Base-by-base conservation (phyloP, 1,140 invertebrate species). In the Drosophila saltans region DNA sequence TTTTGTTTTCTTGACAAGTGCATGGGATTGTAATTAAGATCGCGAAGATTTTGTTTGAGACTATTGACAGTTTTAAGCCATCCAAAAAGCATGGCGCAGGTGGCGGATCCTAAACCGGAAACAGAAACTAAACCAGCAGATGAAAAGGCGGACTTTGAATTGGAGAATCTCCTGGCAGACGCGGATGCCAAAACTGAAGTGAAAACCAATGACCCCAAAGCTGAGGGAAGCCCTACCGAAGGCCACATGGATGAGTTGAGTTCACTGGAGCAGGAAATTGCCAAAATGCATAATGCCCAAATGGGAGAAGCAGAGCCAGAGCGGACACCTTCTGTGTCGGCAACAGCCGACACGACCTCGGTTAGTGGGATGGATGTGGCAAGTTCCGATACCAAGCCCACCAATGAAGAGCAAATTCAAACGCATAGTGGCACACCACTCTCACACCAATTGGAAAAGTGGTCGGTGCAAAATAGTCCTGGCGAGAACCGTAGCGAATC, bases 241-340 rank as follows among this genome's bases (percentile, higher is more conserved):
- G 8, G 1, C 7, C 73, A 74, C 30, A 41, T 91, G 11, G 90
- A 91, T 57, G 91, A 91, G 62, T 71, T 91, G 58, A 83, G 73
- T 41, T 86, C 79, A 21, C 41, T 91, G 58, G 91, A 91, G 60
- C 81, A 78, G 48, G 91, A 91, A 72, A 91, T 91, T 36, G 91
- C 91, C 1, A 85, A 91, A 82, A 74, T 91, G 69, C 86, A 91
- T 45, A 77, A 83, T 57, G 77, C 78, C 21, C 78, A 61, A 6
- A 70, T 72, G 3, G 30, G 57, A n/a, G 66, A 57, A 7, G 8
- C 55, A 3, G 26, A 10, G 5, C 11, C 40, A 9, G 71, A 70
- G 6, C 9, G 61, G 16, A 36, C 41, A n/a, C 45, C 48, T 48
- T 30, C 48, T 16, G n/a, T 30, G n/a, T 21, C 40, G 28, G 21